phyloP scores from a whole-genome alignment of 2,888 invertebrate genomes.

The Bursaphelenchus okinawaensis region DNA sequence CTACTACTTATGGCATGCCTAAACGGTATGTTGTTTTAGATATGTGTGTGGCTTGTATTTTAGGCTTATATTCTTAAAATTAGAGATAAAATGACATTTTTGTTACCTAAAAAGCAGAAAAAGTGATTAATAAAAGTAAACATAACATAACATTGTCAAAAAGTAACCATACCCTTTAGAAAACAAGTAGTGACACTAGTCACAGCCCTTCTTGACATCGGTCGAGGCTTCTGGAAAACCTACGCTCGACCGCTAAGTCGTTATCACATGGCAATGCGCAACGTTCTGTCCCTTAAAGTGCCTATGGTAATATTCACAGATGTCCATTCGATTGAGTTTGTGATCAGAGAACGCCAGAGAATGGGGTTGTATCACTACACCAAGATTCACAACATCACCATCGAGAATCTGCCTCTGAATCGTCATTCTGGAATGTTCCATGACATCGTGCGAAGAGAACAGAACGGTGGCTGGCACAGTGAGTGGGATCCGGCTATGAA shows the following conservation, averaged over 20 bases:
- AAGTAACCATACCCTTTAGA: background rate
- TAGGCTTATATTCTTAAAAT: too few species aligned
- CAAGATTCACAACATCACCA: constrained; percentile 20
- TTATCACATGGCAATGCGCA: constrained; percentile 30
- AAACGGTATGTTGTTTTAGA: background rate
- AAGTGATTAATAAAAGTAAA: too few species aligned
- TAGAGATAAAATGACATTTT: too few species aligned
- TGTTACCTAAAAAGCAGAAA: too few species aligned
- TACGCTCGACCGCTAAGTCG: constrained; percentile 28
- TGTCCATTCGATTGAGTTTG: constrained; percentile 26
- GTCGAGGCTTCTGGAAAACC: constrained; percentile 54
- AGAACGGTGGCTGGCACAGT: constrained; percentile 28
- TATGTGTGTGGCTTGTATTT: too few species aligned
- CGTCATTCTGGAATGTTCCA: constrained; percentile 37
- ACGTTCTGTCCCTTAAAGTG: constrained; percentile 27
- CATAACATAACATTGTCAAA: background rate
- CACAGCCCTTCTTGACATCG: constrained; percentile 57
- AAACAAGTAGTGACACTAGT: constrained; percentile 44
- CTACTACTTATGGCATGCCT: background rate
- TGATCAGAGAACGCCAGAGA: constrained; percentile 15
- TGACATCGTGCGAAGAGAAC: constrained; percentile 42
- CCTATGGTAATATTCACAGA: constrained; percentile 33
- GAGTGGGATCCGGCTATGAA: constrained; percentile 47
- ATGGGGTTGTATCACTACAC: constrained; percentile 24
- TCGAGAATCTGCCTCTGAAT: constrained; percentile 29